Conservation (phyloP, 2,888 invertebrate genomes). For the Lymantria dispar region DNA sequence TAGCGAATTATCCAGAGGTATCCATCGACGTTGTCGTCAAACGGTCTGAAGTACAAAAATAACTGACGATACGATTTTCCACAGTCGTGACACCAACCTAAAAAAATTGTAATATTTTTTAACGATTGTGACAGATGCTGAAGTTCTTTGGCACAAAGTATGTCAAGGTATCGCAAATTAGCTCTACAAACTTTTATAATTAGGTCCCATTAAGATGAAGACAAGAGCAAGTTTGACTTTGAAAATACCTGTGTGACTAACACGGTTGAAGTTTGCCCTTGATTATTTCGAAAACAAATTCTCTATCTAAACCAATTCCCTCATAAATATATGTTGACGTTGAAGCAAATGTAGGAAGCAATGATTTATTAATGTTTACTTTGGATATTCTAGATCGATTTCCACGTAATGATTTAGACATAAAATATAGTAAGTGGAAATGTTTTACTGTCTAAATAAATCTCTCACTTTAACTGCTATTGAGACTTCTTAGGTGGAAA, state of each 20-base stretch:
- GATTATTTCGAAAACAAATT: slow-evolving; percentile 23
- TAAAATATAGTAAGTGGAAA: slow-evolving; percentile 19
- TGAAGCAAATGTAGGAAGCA: slow-evolving; percentile 39
- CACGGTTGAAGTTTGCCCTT: slow-evolving; percentile 20
- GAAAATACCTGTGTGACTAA: slow-evolving; percentile 4
- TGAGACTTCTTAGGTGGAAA: not conserved
- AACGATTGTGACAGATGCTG: slow-evolving; percentile 44
- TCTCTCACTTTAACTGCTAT: slow-evolving; percentile 4
- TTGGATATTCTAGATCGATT: slow-evolving; percentile 31
- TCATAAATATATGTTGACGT: slow-evolving; percentile 39
- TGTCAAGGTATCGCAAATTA: slow-evolving; percentile 58
- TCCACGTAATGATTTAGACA: slow-evolving; percentile 19
- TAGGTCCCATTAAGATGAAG: slow-evolving; percentile 10
- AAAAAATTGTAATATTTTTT: slow-evolving; percentile 45
- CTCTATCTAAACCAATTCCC: slow-evolving; percentile 23
- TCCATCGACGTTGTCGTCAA: slow-evolving; percentile 13
- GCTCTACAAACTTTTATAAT: slow-evolving; percentile 23
- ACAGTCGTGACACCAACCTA: slow-evolving; percentile 55
- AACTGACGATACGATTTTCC: slow-evolving; percentile 48
- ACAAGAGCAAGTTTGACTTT: not conserved
- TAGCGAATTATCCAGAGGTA: not conserved
- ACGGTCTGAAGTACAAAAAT: slow-evolving; percentile 44
- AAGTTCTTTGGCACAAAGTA: slow-evolving; percentile 45
- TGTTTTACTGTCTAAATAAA: slow-evolving; percentile 18
- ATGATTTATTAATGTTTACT: slow-evolving; percentile 36